Evolutionary conservation across 92 coral and sea anemone genomes (phyloP).

Genomic region (Actinostola sp.): DNA sequence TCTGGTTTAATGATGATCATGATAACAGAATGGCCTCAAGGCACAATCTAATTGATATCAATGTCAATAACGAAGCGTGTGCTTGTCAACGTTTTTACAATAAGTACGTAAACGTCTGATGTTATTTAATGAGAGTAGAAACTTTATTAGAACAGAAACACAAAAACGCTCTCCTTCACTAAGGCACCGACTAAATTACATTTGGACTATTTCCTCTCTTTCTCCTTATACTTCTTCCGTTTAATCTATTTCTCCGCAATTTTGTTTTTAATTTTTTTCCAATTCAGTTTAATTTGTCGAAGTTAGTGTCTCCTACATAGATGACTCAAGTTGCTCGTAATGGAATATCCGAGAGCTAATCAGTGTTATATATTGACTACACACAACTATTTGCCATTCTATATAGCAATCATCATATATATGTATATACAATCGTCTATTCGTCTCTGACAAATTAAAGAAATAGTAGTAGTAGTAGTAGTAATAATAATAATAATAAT

Average conservation of each 20-base stretch:
- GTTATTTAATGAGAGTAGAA: not conserved
- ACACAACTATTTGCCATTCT: too few species aligned
- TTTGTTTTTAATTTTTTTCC: not conserved
- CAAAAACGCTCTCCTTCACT: not conserved
- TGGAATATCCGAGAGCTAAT: too few species aligned
- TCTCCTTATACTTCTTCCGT: not conserved
- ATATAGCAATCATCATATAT: too few species aligned
- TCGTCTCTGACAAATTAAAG: too few species aligned
- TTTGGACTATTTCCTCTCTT: conserved; percentile 1
- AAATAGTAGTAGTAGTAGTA: too few species aligned
- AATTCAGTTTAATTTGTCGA: too few species aligned
- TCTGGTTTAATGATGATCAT: not conserved
- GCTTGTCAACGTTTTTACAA: not conserved
- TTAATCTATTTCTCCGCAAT: not conserved
- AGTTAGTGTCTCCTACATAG: too few species aligned
- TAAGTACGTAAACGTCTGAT: not conserved
- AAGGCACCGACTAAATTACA: not conserved
- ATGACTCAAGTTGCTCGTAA: too few species aligned
- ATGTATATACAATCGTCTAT: too few species aligned
- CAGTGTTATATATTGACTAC: too few species aligned
- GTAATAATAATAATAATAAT: too few species aligned
- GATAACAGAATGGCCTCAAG: not conserved
- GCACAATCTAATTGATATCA: conserved; percentile 5
- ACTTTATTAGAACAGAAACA: not conserved
- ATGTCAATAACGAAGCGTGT: not conserved